These are phyloP conservation scores for Leptopilina myrica DNA, from an alignment of 2,888 invertebrate genomes.

Conservation along the genomic window DNA sequence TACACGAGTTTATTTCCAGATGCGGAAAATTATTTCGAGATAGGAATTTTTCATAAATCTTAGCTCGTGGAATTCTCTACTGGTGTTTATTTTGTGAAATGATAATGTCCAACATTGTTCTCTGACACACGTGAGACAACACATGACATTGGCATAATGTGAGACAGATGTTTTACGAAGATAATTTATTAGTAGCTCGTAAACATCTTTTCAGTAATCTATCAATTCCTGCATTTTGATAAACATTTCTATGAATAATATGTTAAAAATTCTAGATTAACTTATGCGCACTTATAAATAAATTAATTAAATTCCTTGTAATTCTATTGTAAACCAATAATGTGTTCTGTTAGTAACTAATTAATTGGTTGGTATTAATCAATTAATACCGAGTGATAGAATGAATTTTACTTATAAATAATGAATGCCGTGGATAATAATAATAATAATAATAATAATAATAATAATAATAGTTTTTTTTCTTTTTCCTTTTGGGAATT, in stretches of 20 bases:
- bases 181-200: constrained; percentile 37
- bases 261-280: not conserved
- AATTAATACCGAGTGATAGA: too few species aligned
- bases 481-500: too few species aligned
- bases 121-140: constrained; percentile 29
- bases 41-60: constrained; percentile 29
- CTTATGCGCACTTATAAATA: not conserved
- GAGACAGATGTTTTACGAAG: constrained; percentile 26
- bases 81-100: constrained; percentile 24
- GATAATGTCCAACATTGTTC: constrained; percentile 34
- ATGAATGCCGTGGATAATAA: too few species aligned
- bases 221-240: not conserved
- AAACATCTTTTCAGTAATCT: constrained; percentile 31
- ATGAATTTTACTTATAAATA: too few species aligned
- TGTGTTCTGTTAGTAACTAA: too few species aligned
- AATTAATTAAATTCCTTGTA: too few species aligned
- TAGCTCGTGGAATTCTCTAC: constrained; percentile 3
- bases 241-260: not conserved
- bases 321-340: too few species aligned
- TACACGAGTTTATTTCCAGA: constrained; percentile 17
- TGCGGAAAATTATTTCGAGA: constrained; percentile 3
- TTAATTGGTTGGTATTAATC: too few species aligned
- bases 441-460: too few species aligned
- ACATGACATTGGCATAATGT: constrained; percentile 9
- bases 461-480: too few species aligned